Evolutionary conservation across 2,888 invertebrate genomes (phyloP), one percentile per base, ranked within the genome.

Genomic region (Eurytoma adleriae): DNA sequence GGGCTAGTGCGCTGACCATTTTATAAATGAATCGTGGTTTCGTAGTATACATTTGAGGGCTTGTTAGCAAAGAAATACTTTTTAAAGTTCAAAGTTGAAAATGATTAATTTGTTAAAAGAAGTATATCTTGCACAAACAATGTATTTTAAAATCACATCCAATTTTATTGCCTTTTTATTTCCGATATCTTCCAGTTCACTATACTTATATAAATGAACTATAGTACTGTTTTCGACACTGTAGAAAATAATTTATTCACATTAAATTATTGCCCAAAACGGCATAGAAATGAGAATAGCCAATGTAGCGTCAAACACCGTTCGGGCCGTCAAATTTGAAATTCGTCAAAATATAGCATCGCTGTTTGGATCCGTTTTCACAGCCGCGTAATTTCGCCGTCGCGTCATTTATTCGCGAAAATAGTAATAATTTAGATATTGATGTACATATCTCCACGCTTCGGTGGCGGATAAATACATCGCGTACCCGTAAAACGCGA

Each of bases 351-450:
- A 59, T 71, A 40, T 62, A 71, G 40, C 48, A 70, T 64, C 40
- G 48, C 54, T 62, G 62, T 72, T 62, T 52, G 52, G 52, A 30
- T 52, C 13, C 27, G 61, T 52, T 62, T 62, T 62, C 54, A 14
- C 52, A 24, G 14, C 18, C 66, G 30, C 48, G 50, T 27, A 50
- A 73, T 52, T 52, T 16, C n/a, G 10, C 18, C 3, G 27, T 10
- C 30, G 18, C 40, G 64, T 64, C 20, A 24, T 52, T 18, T 30
- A 10, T 61, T 54, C 27, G 40, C 27, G 18, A 54, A 30, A 16
- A 68, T n/a, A 20, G 61, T 40, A 30, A 69, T 76, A 40, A 76
- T 54, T 69, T 40, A 59, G 50, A 48, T 57, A 67, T 24, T 67
- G 13, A 56, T 48, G 62, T 67, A 24, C 24, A 24, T 24, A 24